phyloP scores from a whole-genome alignment of 2,113 vertebrate genomes.

The Hiodon alosoides region DNA sequence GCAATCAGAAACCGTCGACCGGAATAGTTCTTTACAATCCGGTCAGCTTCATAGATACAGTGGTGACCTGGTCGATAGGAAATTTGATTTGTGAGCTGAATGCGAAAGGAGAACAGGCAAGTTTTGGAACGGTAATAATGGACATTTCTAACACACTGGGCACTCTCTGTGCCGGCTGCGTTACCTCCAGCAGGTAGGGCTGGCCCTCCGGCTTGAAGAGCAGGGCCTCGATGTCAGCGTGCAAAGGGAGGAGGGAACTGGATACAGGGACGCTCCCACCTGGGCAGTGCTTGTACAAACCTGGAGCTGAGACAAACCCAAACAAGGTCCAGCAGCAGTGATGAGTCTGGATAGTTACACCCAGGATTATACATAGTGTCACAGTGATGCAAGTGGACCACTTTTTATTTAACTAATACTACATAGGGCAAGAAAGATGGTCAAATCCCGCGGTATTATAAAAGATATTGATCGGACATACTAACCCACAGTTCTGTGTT shows the following conservation, averaged over 20 bases:
- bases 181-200: constrained; percentile 89
- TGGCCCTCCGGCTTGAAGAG: constrained; percentile 89
- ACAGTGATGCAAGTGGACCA: too few species aligned
- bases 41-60: neutral
- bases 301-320: constrained; percentile 66
- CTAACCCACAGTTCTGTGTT: constrained; percentile 82
- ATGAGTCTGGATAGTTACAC: neutral
- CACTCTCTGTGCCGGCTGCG: neutral
- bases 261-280: constrained; percentile 60
- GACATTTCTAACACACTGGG: neutral
- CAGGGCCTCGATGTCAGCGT: constrained; percentile 79
- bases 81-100: too few species aligned
- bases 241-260: constrained; percentile 71
- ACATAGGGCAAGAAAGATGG: too few species aligned
- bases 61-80: neutral
- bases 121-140: too few species aligned
- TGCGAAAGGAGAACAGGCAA: too few species aligned
- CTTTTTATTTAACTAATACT: too few species aligned
- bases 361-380: too few species aligned
- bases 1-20: neutral
- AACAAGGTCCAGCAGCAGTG: constrained; percentile 25
- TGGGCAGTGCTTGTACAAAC: constrained; percentile 67
- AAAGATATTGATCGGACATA: neutral
- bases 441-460: too few species aligned
- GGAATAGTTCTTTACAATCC: neutral